Conservation (phyloP, 2,888 invertebrate species). For the Epiblema foenella region DNA sequence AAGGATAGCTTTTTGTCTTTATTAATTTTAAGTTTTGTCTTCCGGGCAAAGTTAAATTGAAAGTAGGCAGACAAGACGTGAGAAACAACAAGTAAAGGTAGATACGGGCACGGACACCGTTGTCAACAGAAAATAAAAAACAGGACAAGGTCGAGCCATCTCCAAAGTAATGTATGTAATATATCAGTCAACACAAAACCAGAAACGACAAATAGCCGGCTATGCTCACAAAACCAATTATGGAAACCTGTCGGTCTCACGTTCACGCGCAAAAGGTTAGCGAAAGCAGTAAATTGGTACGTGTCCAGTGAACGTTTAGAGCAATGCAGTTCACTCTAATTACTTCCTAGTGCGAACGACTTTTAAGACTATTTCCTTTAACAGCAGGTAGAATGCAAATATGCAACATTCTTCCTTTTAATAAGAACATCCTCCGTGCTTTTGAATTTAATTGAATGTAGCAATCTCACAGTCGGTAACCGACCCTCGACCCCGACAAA, state of each 20-base stretch:
- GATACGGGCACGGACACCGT: not conserved
- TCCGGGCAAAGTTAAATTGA: conserved; percentile 28
- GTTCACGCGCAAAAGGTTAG: conserved; percentile 47
- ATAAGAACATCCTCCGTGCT: conserved; percentile 28
- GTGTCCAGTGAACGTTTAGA: conserved; percentile 59
- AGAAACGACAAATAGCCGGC: conserved; percentile 33
- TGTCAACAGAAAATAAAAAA: conserved; percentile 35
- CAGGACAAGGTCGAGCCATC: conserved; percentile 33
- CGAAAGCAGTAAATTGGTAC: conserved; percentile 58
- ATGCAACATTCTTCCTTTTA: conserved; percentile 9
- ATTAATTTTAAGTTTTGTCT: conserved; percentile 35
- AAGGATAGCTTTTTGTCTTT: conserved; percentile 26
- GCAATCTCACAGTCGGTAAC: conserved; percentile 50
- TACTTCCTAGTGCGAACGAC: conserved; percentile 56
- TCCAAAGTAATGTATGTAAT: conserved; percentile 37
- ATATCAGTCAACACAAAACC: conserved; percentile 43
- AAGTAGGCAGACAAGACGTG: conserved; percentile 30
- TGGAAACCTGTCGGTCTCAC: conserved; percentile 43
- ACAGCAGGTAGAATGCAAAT: conserved; percentile 37
- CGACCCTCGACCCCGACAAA: conserved; percentile 52
- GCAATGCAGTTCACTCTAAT: conserved; percentile 54
- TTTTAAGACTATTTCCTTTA: conserved; percentile 45
- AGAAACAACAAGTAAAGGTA: conserved; percentile 10
- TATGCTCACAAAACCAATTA: conserved; percentile 20
- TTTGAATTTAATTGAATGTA: conserved; percentile 50